Base-by-base conservation (phyloP, 1,140 invertebrate genomes). In the Brachionus plicatilis region DNA sequence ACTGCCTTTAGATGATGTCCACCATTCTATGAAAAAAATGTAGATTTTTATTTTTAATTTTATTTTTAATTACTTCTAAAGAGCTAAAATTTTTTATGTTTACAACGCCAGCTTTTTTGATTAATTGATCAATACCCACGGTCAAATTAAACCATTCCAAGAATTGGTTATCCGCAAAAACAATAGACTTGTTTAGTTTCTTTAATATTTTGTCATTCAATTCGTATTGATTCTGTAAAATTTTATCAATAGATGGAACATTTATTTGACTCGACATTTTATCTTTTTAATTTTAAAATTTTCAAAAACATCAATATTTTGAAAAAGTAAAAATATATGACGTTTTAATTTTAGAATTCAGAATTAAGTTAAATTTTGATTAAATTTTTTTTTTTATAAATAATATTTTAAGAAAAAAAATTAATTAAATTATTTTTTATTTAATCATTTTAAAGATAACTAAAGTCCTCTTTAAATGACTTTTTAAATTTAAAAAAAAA, bases 51-150 rank as follows among this genome's bases (percentile, higher is more conserved):
- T 75, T 17, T 45, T 20, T 24, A 43, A 45, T 43, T 3, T 75
- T 20, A 37, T 37, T 45, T 17, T 45, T 0, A 75, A 43, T 65
- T 82, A 68, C 79, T 47, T 82, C 53, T 37, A 82, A 82, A 6
- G 79, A 82, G 43, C 79, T 82, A 60, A 82, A 82, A 12, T 82
- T 56, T 82, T 82, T 82, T 29, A 82, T 45, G 41, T 82, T 82
- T 20, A 82, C 24, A 47, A 29, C 79, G 3, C 79, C 79, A n/a
- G 53, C 79, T 27, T 66, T 27, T 33, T 82, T 82, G 6, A 82
- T 82, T 2, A 82, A 45, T 24, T 82, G 9, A 37, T 82, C 79
- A 29, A 82, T 45, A 14, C 79, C 79, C 5, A 65, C 6, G 3
- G 65, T 41, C 24, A 82, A 37, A 37, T 82, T 60, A 82, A 82